Evolutionary conservation across 2,797 vertebrate species (phyloP).

Genomic region (Numenius phaeopus): DNA sequence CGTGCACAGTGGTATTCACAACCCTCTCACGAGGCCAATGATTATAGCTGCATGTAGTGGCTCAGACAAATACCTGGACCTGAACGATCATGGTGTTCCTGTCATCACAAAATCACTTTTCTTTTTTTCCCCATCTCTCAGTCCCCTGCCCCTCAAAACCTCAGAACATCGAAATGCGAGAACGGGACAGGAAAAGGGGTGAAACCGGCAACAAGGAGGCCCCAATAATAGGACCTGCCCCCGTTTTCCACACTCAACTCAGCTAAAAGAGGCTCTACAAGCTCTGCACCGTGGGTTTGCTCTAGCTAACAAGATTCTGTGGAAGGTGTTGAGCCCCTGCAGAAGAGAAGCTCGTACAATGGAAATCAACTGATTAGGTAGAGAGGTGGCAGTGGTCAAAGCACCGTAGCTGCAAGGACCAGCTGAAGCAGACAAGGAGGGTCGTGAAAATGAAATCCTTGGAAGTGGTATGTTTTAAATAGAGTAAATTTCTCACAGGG

Average conservation of each 20-base stretch:
- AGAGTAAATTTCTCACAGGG: not conserved
- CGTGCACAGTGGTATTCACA: fast-evolving
- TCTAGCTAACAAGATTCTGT: not conserved
- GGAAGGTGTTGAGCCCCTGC: not conserved
- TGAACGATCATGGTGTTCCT: not conserved
- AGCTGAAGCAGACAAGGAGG: not conserved
- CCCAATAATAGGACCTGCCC: not conserved
- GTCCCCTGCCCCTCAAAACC: not conserved
- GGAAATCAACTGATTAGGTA: not conserved
- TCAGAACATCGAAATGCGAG: not conserved
- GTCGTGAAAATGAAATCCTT: not conserved
- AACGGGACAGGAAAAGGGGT: not conserved
- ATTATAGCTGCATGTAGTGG: not conserved
- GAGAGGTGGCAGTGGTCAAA: not conserved
- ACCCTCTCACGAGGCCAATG: not conserved
- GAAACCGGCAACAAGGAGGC: not conserved
- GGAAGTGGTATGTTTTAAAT: not conserved
- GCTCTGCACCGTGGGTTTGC: not conserved
- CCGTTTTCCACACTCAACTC: not conserved
- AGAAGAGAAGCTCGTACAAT: not conserved
- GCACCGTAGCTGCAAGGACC: not conserved
- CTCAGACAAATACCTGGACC: not conserved
- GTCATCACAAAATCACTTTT: not conserved
- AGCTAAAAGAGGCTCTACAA: not conserved
- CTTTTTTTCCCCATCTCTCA: not conserved